Conservation (phyloP, 2,113 vertebrate genomes). For the Seriola quinqueradiata region DNA sequence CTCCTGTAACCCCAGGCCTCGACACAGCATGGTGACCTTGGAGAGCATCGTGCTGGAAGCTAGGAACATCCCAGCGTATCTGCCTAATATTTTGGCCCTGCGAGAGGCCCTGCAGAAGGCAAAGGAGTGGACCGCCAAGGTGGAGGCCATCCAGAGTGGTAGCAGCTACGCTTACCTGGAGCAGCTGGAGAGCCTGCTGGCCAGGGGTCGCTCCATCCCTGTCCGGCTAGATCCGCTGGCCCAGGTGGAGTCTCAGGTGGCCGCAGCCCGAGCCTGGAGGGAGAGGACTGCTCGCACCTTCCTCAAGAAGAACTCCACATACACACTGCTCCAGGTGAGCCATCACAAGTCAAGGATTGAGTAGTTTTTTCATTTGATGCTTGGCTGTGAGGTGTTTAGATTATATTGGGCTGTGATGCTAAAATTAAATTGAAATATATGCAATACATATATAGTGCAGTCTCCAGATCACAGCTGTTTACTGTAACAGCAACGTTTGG, state of each 20-base stretch:
- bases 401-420: neutral
- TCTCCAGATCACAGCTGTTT: too few species aligned
- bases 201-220: conserved; percentile 94
- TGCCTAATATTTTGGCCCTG: conserved; percentile 95
- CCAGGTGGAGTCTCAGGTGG: conserved; percentile 96
- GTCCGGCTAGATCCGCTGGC: conserved; percentile 92
- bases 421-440: too few species aligned
- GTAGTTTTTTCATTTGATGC: neutral
- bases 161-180: conserved; percentile 94
- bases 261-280: conserved; percentile 94
- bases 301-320: conserved; percentile 99
- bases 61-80: conserved; percentile 95
- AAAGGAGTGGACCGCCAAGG: conserved; percentile 95
- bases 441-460: too few species aligned
- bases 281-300: conserved; percentile 96
- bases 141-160: conserved; percentile 96
- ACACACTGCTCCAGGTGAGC: conserved; percentile 93
- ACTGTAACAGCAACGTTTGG: too few species aligned
- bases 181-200: conserved; percentile 93
- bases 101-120: conserved; percentile 95
- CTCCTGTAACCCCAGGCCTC: conserved; percentile 84
- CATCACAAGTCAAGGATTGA: neutral
- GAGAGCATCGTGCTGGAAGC: conserved; percentile 96
- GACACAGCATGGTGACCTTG: conserved; percentile 93
- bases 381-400: too few species aligned